These are phyloP conservation scores for Agrochola circellaris DNA, from an alignment of 2,888 invertebrate species.

Conservation along the genomic window DNA sequence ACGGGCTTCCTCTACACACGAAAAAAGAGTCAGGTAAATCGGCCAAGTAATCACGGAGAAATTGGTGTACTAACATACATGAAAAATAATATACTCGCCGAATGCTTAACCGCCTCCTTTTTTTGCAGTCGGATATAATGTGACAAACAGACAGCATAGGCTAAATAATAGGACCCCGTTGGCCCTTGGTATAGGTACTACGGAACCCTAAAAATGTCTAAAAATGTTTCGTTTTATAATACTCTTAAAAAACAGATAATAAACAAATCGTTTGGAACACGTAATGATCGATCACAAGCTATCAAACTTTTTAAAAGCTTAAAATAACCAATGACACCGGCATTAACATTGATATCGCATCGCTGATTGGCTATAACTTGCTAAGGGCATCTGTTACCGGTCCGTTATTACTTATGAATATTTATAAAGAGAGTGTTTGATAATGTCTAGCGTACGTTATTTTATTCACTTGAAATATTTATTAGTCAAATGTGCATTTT, in stretches of 20 bases:
- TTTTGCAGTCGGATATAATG: not conserved
- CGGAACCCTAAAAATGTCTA: not conserved
- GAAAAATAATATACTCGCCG: too few species aligned
- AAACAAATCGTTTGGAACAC: slow-evolving; percentile 11
- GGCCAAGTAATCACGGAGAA: too few species aligned
- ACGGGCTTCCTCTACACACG: too few species aligned
- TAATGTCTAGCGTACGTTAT: slow-evolving; percentile 17
- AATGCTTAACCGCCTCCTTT: not conserved
- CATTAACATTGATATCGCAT: slow-evolving; percentile 47
- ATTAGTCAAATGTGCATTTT: slow-evolving; percentile 15
- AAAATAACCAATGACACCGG: slow-evolving; percentile 44
- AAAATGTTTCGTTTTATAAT: not conserved
- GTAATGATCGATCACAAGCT: slow-evolving; percentile 52
- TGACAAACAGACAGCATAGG: not conserved
- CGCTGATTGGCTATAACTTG: slow-evolving; percentile 28
- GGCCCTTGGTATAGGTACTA: not conserved
- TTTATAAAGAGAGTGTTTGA: slow-evolving; percentile 47
- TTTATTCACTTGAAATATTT: slow-evolving; percentile 30
- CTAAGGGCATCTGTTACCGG: slow-evolving; percentile 34
- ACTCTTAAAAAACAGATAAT: not conserved
- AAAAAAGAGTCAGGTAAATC: too few species aligned
- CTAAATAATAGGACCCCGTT: not conserved
- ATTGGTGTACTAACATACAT: too few species aligned
- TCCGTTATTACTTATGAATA: slow-evolving; percentile 65
- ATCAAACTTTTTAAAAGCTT: slow-evolving; percentile 51